phyloP scores from a whole-genome alignment of 1,140 invertebrate species.

The Psilanteris sp. region DNA sequence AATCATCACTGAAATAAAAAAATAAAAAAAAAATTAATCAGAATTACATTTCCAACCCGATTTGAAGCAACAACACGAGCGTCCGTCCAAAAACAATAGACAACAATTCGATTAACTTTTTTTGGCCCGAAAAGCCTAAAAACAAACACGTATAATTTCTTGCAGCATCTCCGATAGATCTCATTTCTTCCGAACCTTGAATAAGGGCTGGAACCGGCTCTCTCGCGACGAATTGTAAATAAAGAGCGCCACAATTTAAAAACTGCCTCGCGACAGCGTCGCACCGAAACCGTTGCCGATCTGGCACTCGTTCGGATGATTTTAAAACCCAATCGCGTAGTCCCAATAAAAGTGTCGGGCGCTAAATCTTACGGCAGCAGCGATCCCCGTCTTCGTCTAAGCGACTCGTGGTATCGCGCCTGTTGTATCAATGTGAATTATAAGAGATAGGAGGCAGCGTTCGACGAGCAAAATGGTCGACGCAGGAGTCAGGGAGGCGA shows the following conservation, averaged over 20 bases:
- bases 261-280: not conserved
- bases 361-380: slow-evolving; percentile 52
- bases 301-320: slow-evolving; percentile 34
- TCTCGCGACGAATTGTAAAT: slow-evolving; percentile 13
- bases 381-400: slow-evolving; percentile 29
- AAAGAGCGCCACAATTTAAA: slow-evolving; percentile 14
- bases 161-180: too few species aligned
- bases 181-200: too few species aligned
- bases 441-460: slow-evolving; percentile 46
- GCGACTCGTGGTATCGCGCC: slow-evolving; percentile 43
- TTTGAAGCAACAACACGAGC: too few species aligned
- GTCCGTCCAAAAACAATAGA: too few species aligned
- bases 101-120: too few species aligned
- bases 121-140: too few species aligned
- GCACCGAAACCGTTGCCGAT: slow-evolving; percentile 6
- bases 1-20: too few species aligned
- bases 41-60: too few species aligned
- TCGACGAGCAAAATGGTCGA: slow-evolving; percentile 15
- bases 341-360: slow-evolving; percentile 59
- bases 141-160: too few species aligned
- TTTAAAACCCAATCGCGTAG: slow-evolving; percentile 57
- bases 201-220: not conserved
- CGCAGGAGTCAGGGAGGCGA: not conserved
- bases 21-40: too few species aligned
- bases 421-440: slow-evolving; percentile 67